A percentile compares a stretch with the other conserved stretches of the same genome.
These are phyloP conservation scores for Nibea albiflora DNA, from an alignment of 2,113 vertebrate genomes.

Conservation along the genomic window DNA sequence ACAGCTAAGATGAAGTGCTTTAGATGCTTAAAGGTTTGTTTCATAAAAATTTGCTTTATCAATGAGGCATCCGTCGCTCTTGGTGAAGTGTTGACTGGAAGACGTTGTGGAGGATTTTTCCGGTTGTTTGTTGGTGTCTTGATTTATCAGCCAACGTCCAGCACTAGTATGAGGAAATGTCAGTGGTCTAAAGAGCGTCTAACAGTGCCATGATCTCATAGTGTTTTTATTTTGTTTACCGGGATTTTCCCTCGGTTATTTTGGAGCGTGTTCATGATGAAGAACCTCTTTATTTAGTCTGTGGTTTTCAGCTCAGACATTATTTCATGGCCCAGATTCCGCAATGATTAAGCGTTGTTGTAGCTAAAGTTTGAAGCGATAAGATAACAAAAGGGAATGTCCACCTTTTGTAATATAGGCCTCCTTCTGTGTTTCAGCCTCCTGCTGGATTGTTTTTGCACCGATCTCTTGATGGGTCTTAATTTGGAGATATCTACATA, in stretches of 20 bases:
- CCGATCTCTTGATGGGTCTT: neutral
- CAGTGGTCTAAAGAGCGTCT: neutral
- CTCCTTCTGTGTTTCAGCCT: neutral
- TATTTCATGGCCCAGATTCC: neutral
- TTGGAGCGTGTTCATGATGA: neutral
- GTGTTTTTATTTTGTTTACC: neutral
- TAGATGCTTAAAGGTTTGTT: no score
- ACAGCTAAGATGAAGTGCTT: neutral
- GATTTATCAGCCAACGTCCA: neutral
- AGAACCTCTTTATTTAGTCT: neutral
- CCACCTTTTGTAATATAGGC: neutral
- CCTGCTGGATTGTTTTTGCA: neutral
- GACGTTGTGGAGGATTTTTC: neutral
- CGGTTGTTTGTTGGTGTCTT: neutral
- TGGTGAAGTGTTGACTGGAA: neutral
- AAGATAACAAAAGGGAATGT: neutral
- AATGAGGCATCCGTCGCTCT: neutral
- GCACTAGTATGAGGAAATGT: neutral
- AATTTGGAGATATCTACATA: conserved; percentile 8
- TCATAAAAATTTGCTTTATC: no score
- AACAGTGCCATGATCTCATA: conserved; percentile 18
- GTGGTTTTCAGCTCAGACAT: neutral
- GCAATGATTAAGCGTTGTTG: neutral
- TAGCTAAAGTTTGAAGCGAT: neutral
- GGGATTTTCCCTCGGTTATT: neutral